Evolutionary conservation across 2,888 invertebrate species (phyloP).

Genomic region (Drosophila picticornis): DNA sequence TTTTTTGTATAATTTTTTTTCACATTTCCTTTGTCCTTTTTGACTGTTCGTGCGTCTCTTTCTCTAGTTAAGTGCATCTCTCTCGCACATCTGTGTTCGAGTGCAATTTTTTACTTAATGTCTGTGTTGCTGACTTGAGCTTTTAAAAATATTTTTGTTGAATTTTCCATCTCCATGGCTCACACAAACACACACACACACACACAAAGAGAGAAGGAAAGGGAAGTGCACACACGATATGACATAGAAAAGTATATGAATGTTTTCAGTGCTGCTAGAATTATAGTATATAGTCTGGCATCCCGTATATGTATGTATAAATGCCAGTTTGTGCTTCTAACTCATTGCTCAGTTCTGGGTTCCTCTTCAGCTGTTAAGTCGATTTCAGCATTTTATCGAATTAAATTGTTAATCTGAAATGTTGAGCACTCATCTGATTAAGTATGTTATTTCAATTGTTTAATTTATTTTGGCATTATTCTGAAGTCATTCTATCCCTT

Average conservation of each 20-base stretch:
- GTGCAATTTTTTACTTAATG: slow-evolving; percentile 63
- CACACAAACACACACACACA: slow-evolving; percentile 38
- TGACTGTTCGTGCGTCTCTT: slow-evolving; percentile 27
- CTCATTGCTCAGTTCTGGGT: background rate
- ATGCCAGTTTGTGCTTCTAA: background rate
- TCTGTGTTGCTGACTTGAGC: slow-evolving; percentile 66
- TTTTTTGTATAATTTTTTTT: slow-evolving; percentile 41
- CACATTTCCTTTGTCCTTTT: slow-evolving; percentile 52
- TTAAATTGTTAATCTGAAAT: slow-evolving; percentile 32
- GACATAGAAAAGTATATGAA: slow-evolving; percentile 24
- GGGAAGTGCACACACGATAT: slow-evolving; percentile 8
- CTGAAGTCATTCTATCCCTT: background rate
- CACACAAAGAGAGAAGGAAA: slow-evolving; percentile 2
- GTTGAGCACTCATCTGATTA: slow-evolving; percentile 2
- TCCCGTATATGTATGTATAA: slow-evolving; percentile 7
- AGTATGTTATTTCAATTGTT: slow-evolving; percentile 27
- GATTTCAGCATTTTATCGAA: slow-evolving; percentile 9
- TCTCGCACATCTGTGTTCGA: slow-evolving; percentile 28
- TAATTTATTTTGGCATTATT: slow-evolving; percentile 6
- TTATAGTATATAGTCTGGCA: slow-evolving; percentile 18
- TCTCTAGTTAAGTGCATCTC: slow-evolving; percentile 30
- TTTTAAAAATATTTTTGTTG: slow-evolving; percentile 72
- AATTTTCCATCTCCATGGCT: slow-evolving; percentile 45
- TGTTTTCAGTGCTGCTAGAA: slow-evolving; percentile 21
- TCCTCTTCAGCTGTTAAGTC: background rate